phyloP scores from a whole-genome alignment of 2,888 invertebrate genomes.

The Erpobdella octoculata region DNA sequence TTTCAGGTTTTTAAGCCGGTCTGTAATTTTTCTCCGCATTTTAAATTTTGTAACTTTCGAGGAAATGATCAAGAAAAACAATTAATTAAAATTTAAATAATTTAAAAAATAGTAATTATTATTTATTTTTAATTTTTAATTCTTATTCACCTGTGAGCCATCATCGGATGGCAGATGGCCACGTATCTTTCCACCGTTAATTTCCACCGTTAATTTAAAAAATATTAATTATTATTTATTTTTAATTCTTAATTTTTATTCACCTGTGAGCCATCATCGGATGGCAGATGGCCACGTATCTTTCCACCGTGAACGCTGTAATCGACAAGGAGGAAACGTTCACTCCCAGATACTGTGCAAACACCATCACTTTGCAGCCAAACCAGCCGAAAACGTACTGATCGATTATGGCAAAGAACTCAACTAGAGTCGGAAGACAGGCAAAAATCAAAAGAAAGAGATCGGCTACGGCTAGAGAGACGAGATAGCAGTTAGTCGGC shows the following conservation, averaged over 20 bases:
- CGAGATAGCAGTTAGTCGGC: constrained; percentile 62
- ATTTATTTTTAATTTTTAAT: too few species aligned
- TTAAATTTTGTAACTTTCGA: too few species aligned
- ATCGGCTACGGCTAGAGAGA: constrained; percentile 59
- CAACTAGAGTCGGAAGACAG: constrained; percentile 53
- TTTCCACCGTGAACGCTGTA: constrained; percentile 62
- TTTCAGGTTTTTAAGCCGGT: too few species aligned
- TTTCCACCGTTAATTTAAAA: too few species aligned
- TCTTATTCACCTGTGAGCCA: constrained; percentile 51
- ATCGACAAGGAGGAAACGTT: constrained; percentile 60
- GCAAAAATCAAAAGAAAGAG: constrained; percentile 58
- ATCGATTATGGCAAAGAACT: constrained; percentile 53
- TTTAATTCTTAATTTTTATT: too few species aligned
- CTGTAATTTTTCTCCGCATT: too few species aligned
- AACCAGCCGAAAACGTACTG: constrained; percentile 57
- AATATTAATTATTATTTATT: too few species aligned
- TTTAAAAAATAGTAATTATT: too few species aligned
- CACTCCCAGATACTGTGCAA: constrained; percentile 59
- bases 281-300: constrained; percentile 62
- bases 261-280: constrained; percentile 56
- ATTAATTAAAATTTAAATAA: too few species aligned
- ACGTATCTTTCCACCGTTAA: constrained; percentile 62
- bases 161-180: constrained; percentile 61
- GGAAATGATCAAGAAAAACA: too few species aligned
- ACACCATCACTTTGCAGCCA: constrained; percentile 56